Conservation (phyloP, 2,797 vertebrate genomes). For the Epinephelus awoara region DNA sequence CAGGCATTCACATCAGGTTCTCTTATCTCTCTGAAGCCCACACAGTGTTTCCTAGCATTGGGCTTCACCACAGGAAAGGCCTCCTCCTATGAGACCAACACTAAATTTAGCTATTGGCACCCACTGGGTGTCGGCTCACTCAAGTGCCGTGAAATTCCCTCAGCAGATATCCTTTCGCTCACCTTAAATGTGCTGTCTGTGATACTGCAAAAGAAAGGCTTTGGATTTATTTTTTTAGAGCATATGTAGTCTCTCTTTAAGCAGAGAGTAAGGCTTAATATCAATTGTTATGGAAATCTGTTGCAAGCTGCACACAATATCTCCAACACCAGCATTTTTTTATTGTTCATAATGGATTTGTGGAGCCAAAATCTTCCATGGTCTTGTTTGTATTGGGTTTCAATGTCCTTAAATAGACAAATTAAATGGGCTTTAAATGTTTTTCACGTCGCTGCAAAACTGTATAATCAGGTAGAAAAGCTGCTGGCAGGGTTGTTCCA, state of each 20-base stretch:
- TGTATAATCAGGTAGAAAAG: neutral
- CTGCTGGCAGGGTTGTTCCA: neutral
- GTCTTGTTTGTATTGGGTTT: neutral
- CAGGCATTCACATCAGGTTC: neutral
- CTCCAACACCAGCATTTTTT: neutral
- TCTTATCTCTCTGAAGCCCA: constrained; percentile 15
- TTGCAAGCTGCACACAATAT: constrained; percentile 6
- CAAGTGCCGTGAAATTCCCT: constrained; percentile 21
- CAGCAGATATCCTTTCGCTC: constrained; percentile 20
- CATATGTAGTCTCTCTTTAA: constrained; percentile 8
- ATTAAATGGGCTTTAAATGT: neutral
- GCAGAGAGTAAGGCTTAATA: constrained; percentile 18
- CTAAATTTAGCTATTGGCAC: constrained; percentile 29
- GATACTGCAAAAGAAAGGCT: neutral
- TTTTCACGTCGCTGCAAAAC: neutral
- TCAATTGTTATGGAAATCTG: constrained; percentile 12
- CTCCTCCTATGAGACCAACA: constrained; percentile 1
- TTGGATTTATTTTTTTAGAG: constrained; percentile 9
- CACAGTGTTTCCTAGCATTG: constrained; percentile 7
- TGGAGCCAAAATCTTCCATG: neutral
- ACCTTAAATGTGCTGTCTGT: constrained; percentile 20
- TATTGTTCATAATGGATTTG: constrained; percentile 1
- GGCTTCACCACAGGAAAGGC: constrained; percentile 21
- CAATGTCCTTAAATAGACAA: neutral
- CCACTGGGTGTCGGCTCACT: constrained; percentile 24